Percentiles rank a stretch among this genome's conserved stretches.
These are phyloP conservation scores for Elymnias hypermnestra DNA, from an alignment of 1,140 invertebrate genomes.

Conservation along the genomic window DNA sequence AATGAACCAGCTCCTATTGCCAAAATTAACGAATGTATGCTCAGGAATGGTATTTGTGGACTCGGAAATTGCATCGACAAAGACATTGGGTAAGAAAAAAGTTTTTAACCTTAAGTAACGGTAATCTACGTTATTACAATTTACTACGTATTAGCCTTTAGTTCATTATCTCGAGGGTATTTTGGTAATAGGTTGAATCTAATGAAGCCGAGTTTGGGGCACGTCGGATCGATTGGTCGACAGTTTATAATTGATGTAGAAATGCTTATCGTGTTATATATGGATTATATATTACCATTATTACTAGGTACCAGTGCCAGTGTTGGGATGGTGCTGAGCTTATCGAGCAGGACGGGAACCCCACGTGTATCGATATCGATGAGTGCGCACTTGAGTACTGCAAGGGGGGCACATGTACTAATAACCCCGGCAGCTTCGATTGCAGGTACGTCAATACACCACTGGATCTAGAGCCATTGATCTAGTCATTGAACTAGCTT, in stretches of 20 bases:
- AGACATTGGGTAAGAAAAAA: constrained; percentile 83
- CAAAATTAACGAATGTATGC: constrained; percentile 84
- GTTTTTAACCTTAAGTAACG: too few species aligned
- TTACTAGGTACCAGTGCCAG: constrained; percentile 57
- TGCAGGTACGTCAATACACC: constrained; percentile 65
- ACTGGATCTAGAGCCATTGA: too few species aligned
- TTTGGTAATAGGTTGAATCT: too few species aligned
- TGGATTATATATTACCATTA: not conserved
- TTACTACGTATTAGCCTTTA: too few species aligned
- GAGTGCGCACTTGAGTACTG: constrained; percentile 78
- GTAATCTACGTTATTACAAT: too few species aligned
- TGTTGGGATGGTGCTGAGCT: constrained; percentile 67
- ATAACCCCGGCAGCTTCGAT: constrained; percentile 86
- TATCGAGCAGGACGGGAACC: constrained; percentile 56
- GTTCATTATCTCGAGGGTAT: too few species aligned
- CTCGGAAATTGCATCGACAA: constrained; percentile 87
- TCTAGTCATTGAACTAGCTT: too few species aligned
- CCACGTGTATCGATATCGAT: constrained; percentile 79
- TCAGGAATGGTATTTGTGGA: constrained; percentile 85
- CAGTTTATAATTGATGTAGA: too few species aligned
- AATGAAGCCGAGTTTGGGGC: too few species aligned
- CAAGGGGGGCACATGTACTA: constrained; percentile 75
- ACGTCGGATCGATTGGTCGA: too few species aligned
- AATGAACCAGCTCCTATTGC: constrained; percentile 41
- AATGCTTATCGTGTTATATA: too few species aligned